Percentiles rank a stretch among this genome's conserved stretches.
These are phyloP conservation scores for Prosopocoilus inquinatus DNA, from an alignment of 2,888 invertebrate genomes.

Conservation along the genomic window DNA sequence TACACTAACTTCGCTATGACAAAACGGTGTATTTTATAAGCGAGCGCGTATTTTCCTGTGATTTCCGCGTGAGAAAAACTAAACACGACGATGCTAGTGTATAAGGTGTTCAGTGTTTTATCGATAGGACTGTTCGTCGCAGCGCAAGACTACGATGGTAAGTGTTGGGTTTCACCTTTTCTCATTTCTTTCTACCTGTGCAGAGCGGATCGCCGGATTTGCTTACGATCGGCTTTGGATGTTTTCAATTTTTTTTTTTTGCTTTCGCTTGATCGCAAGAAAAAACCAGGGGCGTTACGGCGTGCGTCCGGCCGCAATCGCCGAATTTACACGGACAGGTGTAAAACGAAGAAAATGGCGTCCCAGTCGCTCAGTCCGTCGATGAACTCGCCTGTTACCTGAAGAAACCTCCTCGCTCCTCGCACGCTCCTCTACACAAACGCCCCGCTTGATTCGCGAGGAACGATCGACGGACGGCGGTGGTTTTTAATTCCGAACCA, in stretches of 20 bases:
- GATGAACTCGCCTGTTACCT: conserved; percentile 24
- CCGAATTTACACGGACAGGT: conserved; percentile 26
- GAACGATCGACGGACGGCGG: background rate
- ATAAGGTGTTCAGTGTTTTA: conserved; percentile 32
- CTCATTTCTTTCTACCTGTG: background rate
- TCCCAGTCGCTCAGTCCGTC: conserved; percentile 29
- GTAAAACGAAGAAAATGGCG: conserved; percentile 31
- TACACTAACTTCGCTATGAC: conserved; percentile 28
- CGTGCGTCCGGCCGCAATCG: conserved; percentile 1
- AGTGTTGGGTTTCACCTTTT: conserved; percentile 12
- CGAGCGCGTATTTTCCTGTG: conserved; percentile 21
- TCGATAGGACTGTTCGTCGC: conserved; percentile 25
- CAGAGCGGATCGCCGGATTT: background rate
- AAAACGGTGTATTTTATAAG: conserved; percentile 27
- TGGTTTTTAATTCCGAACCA: background rate
- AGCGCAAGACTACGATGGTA: conserved; percentile 27
- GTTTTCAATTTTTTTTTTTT: background rate
- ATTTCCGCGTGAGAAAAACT: conserved; percentile 13
- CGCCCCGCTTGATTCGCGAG: background rate
- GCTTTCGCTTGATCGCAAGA: background rate
- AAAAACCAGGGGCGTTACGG: background rate
- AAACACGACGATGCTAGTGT: conserved; percentile 29
- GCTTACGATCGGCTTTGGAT: background rate
- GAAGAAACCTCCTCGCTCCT: conserved; percentile 6
- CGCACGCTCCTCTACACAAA: conserved; percentile 5